These are phyloP conservation scores for Drosophila paramelanica DNA, from an alignment of 2,888 invertebrate species.

Conservation along the genomic window DNA sequence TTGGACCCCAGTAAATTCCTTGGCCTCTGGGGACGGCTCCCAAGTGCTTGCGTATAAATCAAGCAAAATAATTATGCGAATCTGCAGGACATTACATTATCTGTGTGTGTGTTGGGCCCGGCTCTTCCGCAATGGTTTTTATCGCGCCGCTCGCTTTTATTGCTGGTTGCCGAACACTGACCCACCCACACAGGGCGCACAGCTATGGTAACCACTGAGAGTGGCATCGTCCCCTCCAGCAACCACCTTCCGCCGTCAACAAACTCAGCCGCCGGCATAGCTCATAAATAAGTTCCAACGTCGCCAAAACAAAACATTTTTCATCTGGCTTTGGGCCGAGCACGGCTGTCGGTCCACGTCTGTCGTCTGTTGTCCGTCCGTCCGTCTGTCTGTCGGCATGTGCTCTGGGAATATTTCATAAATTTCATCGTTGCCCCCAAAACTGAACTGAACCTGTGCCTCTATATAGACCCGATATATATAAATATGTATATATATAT, in stretches of 20 bases:
- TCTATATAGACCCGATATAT: conserved; percentile 27
- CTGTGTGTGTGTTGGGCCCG: conserved; percentile 36
- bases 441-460: conserved; percentile 48
- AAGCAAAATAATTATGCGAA: conserved; percentile 73
- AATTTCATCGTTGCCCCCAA: conserved; percentile 54
- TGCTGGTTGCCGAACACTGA: conserved; percentile 57
- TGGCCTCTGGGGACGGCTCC: conserved; percentile 21
- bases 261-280: conserved; percentile 41
- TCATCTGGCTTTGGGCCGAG: conserved; percentile 48
- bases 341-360: conserved; percentile 20
- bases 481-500: conserved; percentile 10
- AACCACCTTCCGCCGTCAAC: neutral
- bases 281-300: conserved; percentile 66
- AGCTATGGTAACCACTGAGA: conserved; percentile 3
- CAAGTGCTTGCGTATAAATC: conserved; percentile 58
- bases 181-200: conserved; percentile 30
- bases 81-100: conserved; percentile 68
- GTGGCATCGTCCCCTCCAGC: neutral
- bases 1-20: conserved; percentile 29
- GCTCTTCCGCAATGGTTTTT: conserved; percentile 58
- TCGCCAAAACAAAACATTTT: conserved; percentile 72
- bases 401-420: conserved; percentile 66
- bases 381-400: conserved; percentile 37
- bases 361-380: conserved; percentile 8
- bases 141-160: conserved; percentile 63